A percentile compares a stretch with the other conserved stretches of the same genome.
Conservation (phyloP, 2,113 vertebrate genomes). For the Butorides virescens region DNA sequence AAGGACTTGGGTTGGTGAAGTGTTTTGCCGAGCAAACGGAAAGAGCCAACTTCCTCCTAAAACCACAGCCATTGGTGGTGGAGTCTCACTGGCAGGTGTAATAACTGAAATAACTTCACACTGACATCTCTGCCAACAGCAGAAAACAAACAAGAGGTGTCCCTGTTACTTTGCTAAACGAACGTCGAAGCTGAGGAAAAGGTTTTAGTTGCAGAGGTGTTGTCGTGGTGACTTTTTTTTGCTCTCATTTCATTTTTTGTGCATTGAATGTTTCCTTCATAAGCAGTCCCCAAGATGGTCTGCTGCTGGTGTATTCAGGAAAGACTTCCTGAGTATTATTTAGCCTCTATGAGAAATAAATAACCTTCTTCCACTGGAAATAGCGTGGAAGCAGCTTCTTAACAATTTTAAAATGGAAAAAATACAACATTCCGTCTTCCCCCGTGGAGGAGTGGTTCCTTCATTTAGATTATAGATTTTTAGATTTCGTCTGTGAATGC, state of each 20-base stretch:
- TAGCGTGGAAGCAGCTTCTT: neutral
- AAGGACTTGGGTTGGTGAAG: neutral
- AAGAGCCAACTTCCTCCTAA: neutral
- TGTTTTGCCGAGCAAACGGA: neutral
- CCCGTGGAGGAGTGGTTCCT: neutral
- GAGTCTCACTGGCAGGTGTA: neutral
- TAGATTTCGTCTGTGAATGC: neutral
- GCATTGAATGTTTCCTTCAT: neutral
- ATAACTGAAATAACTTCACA: neutral
- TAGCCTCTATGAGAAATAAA: neutral
- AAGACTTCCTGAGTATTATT: neutral
- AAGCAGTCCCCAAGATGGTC: neutral
- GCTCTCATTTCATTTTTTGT: neutral
- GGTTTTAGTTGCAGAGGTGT: neutral
- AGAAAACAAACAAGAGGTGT: neutral
- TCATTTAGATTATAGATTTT: constrained; percentile 12
- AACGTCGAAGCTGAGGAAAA: fast-evolving
- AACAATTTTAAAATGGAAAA: constrained; percentile 6
- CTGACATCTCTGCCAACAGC: neutral
- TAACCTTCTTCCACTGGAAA: neutral
- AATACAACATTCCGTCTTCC: neutral
- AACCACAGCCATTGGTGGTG: neutral
- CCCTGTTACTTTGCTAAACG: neutral
- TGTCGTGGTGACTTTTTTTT: neutral
- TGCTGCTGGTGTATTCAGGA: neutral